Evolutionary conservation across 2,797 vertebrate species (phyloP), one percentile per base, ranked within the genome.

Genomic region (Streptopelia turtur): DNA sequence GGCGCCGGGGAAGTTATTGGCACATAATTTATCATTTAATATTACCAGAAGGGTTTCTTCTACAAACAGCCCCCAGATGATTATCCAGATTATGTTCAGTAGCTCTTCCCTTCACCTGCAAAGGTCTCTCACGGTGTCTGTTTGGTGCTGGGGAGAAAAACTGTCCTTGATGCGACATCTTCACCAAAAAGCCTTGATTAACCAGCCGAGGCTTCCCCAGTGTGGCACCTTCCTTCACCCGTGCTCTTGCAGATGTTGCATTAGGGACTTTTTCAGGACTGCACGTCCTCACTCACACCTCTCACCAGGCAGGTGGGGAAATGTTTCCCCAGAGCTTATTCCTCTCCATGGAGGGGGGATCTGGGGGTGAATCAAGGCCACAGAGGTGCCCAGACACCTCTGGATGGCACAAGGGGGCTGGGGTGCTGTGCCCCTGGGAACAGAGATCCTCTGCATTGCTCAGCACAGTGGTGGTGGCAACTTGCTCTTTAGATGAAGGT

Each of bases 11-110:
- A 90, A 37, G 11, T 77, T 86, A 87, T 90, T 76, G 95, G 90
- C 94, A 86, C 27, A 30, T 87, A 41, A 53, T 94, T 96, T 41
- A 93, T 96, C 91, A 95, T 95, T 96, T 92, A 21, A 64, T 93
- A 68, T 93, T 41, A 78, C 71, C 91, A 61, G 83, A 59, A 95
- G 95, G 91, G 74, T 68, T 94, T 90, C 71, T 93, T 68, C 66
- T 82, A 20, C 88, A 66, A 82, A 70, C 77, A 70, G 13, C 81
- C 88, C 64, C 14, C 20, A 16, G 70, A 86, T 94, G 7, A 95
- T 95, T 60, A 16, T 33, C 76, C 43, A 3, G 47, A 27, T 82
- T 4, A 33, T 37, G 33, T 64, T 66, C 23, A 72, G 84, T 24
- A 56, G 81, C 25, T 75, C 16, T 81, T 57, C 68, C 55, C 47